phyloP scores from a whole-genome alignment of 2,113 vertebrate species.

The Fulmarus glacialis region DNA sequence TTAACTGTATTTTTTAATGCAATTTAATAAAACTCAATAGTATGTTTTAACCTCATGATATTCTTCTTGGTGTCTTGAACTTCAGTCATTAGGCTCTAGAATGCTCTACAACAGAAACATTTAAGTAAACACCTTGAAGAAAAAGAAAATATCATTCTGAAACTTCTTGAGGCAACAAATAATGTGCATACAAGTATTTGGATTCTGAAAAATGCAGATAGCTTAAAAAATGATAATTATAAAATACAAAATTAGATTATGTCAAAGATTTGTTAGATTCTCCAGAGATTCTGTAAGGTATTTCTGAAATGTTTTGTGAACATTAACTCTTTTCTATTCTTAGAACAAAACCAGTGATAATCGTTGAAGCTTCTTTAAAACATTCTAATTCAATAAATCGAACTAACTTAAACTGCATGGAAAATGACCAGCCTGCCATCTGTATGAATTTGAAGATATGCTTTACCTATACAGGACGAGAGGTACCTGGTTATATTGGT shows the following conservation, averaged over 20 bases:
- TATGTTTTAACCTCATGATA: background rate
- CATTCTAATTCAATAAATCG: slow-evolving; percentile 84
- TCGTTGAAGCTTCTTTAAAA: slow-evolving; percentile 82
- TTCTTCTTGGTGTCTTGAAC: background rate
- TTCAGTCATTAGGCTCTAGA: background rate
- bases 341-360: slow-evolving; percentile 92
- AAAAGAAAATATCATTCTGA: background rate
- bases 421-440: slow-evolving; percentile 78
- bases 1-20: slow-evolving; percentile 13
- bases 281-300: background rate
- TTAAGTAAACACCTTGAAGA: background rate
- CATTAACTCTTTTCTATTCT: background rate
- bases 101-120: background rate
- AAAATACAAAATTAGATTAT: background rate
- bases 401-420: slow-evolving; percentile 77
- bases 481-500: slow-evolving; percentile 85
- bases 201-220: background rate
- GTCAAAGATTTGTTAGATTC: background rate
- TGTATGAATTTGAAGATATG: slow-evolving; percentile 89
- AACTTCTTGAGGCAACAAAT: background rate
- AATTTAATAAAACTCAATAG: background rate
- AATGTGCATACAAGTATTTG: background rate
- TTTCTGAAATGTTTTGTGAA: background rate
- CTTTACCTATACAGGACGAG: slow-evolving; percentile 84
- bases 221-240: background rate